Evolutionary conservation across 2,888 invertebrate genomes (phyloP).

Genomic region (Didymodactylos carnosus): DNA sequence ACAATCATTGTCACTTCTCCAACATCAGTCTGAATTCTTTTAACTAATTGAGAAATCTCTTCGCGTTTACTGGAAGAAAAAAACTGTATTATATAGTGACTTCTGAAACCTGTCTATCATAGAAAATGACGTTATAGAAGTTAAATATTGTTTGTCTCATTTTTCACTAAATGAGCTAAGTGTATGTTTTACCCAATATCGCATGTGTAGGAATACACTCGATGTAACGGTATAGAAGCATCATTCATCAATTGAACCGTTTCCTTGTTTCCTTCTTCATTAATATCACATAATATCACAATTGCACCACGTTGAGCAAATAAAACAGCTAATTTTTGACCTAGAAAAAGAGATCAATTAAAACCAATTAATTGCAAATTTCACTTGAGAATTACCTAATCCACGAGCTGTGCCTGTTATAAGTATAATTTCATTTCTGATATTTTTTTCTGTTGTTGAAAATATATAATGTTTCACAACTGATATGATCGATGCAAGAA

Average conservation of each 20-base stretch:
- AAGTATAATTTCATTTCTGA: conserved; percentile 10
- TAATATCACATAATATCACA: conserved; percentile 9
- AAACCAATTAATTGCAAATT: background rate
- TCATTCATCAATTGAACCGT: conserved; percentile 2
- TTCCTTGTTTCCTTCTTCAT: conserved; percentile 3
- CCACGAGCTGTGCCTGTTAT: conserved; percentile 8
- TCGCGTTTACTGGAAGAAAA: background rate
- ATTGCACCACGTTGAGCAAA: conserved; percentile 9
- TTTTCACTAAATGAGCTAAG: background rate
- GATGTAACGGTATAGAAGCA: background rate
- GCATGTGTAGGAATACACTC: conserved; percentile 9
- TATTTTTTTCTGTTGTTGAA: conserved; percentile 13
- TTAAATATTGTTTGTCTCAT: no score
- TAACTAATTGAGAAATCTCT: conserved; percentile 3
- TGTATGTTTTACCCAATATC: conserved; percentile 5
- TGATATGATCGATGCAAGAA: background rate
- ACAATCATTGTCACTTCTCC: conserved; percentile 4
- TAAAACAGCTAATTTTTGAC: conserved; percentile 2
- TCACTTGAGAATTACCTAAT: background rate
- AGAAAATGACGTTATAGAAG: no score
- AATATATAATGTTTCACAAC: conserved; percentile 6
- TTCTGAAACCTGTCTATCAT: no score
- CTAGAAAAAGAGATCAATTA: background rate
- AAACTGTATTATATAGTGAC: no score
- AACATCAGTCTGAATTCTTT: conserved; percentile 7